Conservation (phyloP, 2,113 vertebrate species). For the Sorex fumeus region DNA sequence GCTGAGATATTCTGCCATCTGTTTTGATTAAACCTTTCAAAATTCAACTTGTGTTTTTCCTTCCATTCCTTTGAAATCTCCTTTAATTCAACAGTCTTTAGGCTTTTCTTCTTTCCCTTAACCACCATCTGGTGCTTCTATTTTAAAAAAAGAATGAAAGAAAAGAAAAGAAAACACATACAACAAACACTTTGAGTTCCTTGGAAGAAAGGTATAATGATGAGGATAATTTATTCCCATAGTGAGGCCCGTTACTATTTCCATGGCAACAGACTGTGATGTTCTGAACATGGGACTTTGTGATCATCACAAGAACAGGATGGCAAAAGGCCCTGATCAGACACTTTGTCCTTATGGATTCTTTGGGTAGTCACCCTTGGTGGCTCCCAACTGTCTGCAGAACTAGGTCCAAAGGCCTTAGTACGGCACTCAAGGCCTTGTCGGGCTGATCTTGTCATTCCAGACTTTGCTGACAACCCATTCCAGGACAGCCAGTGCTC, state of each 20-base stretch:
- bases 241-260: constrained; percentile 85
- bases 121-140: constrained; percentile 86
- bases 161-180: constrained; percentile 75
- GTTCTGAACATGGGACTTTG: constrained; percentile 85
- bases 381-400: constrained; percentile 71
- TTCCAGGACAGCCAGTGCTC: neutral
- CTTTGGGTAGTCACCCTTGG: constrained; percentile 73
- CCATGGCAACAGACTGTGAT: constrained; percentile 86
- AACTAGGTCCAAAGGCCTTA: constrained; percentile 62
- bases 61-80: constrained; percentile 85
- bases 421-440: constrained; percentile 67
- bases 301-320: constrained; percentile 83
- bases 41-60: constrained; percentile 87
- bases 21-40: constrained; percentile 87
- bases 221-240: constrained; percentile 86
- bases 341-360: constrained; percentile 81
- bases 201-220: constrained; percentile 85
- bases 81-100: constrained; percentile 85
- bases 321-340: constrained; percentile 81
- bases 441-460: constrained; percentile 13
- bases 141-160: constrained; percentile 75
- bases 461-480: neutral
- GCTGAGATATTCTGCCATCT: constrained; percentile 85
- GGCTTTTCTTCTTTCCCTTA: constrained; percentile 81
- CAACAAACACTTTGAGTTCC: constrained; percentile 84